Conservation (phyloP, 2,888 invertebrate genomes). For the Coecobrya sp. region DNA sequence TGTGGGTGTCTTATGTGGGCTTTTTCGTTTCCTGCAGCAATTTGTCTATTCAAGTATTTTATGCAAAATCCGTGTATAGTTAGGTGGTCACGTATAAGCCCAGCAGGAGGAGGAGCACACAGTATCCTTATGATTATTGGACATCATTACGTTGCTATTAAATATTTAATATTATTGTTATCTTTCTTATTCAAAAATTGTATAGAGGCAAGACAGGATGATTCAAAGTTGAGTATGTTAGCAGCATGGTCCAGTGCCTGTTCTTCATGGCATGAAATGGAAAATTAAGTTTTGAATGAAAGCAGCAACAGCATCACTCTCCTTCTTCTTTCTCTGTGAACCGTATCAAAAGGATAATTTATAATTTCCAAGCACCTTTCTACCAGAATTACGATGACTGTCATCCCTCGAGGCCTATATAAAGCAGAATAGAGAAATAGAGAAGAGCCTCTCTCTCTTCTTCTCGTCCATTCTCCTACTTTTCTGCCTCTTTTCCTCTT, state of each 20-base stretch:
- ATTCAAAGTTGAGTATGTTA: background rate
- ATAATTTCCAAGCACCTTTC: conserved; percentile 82
- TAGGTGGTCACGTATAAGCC: conserved; percentile 31
- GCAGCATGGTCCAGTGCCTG: conserved; percentile 72
- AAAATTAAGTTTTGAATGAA: conserved; percentile 74
- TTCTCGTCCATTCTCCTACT: background rate
- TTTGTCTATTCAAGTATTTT: background rate
- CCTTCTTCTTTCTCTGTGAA: conserved; percentile 68
- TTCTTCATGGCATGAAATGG: conserved; percentile 79
- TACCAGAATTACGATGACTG: conserved; percentile 80
- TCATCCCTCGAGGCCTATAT: conserved; percentile 80
- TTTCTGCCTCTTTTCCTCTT: conserved; percentile 46
- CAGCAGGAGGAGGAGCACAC: background rate
- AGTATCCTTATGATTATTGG: background rate
- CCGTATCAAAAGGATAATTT: conserved; percentile 82
- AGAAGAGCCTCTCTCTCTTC: conserved; percentile 1
- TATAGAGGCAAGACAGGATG: background rate
- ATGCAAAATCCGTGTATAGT: background rate
- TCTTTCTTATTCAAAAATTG: conserved; percentile 55
- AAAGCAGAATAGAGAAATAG: conserved; percentile 24
- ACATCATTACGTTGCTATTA: background rate
- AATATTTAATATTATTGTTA: conserved; percentile 18
- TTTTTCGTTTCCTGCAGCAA: background rate
- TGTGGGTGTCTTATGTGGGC: background rate
- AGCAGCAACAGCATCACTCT: conserved; percentile 46